Percentiles rank a stretch among this genome's conserved stretches.
phyloP scores from a whole-genome alignment of 2,797 vertebrate species.

The Clarias laeviceps region DNA sequence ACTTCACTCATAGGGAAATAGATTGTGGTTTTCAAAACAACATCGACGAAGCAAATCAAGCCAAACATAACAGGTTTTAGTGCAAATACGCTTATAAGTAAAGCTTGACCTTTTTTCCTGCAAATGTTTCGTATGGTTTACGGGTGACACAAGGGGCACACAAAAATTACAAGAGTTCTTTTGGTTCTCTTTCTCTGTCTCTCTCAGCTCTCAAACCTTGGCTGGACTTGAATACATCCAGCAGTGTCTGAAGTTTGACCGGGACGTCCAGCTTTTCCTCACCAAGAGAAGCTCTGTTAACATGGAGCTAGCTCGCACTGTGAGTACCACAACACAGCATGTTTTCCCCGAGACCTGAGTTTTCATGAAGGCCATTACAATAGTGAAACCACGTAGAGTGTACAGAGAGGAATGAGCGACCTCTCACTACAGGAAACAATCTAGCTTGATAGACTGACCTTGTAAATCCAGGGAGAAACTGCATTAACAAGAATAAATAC shows the following conservation, averaged over 20 bases:
- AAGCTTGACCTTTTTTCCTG: too few relatives aligned
- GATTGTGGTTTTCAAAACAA: conserved; percentile 4
- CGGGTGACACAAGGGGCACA: conserved; percentile 52
- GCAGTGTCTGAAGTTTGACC: conserved; percentile 89
- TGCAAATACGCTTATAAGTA: neutral
- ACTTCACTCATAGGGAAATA: too few relatives aligned
- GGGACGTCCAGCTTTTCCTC: conserved; percentile 85
- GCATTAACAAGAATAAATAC: neutral
- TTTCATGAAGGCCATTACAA: neutral
- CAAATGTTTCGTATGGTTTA: neutral
- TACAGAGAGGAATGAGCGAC: neutral
- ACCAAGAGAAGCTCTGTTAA: conserved; percentile 74
- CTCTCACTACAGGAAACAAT: neutral
- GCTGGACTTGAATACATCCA: conserved; percentile 90
- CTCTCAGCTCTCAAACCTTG: conserved; percentile 82
- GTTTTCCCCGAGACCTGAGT: neutral
- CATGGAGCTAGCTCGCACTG: conserved; percentile 82
- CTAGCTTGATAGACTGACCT: neutral
- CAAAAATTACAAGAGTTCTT: neutral
- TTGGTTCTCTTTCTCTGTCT: neutral
- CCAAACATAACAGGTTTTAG: too few relatives aligned
- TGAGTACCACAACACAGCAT: conserved; percentile 59
- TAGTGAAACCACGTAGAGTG: neutral
- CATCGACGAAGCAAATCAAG: neutral
- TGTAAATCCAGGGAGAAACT: neutral